Conservation (phyloP, 2,888 invertebrate species). For the Nomada goodeniana region DNA sequence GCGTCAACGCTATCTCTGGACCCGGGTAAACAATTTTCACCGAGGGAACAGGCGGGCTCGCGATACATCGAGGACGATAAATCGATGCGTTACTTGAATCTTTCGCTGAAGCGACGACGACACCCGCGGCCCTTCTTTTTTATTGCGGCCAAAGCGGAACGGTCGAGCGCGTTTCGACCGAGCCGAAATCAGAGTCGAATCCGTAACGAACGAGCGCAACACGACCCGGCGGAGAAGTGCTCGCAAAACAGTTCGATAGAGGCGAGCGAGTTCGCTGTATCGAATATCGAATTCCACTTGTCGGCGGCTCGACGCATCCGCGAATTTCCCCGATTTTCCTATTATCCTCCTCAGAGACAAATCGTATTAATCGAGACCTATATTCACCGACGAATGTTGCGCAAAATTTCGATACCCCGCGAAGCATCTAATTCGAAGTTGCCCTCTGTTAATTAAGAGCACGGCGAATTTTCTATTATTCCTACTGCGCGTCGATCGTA, state of each 20-base stretch:
- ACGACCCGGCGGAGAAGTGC: slow-evolving; percentile 52
- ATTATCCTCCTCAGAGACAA: slow-evolving; percentile 18
- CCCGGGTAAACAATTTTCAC: slow-evolving; percentile 85
- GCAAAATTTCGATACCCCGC: background rate
- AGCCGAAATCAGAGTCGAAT: slow-evolving; percentile 31
- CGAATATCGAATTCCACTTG: slow-evolving; percentile 64
- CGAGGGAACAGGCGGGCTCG: background rate
- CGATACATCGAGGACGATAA: background rate
- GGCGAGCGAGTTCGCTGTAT: slow-evolving; percentile 26
- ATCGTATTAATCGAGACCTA: slow-evolving; percentile 21
- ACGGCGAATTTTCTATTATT: too few species aligned
- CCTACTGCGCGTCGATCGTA: background rate
- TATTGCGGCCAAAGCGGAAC: slow-evolving; percentile 37
- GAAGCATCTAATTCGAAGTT: background rate
- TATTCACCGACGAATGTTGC: background rate
- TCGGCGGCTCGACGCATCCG: slow-evolving; percentile 44
- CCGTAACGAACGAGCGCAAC: slow-evolving; percentile 56
- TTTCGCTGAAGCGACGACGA: background rate
- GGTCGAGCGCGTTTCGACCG: slow-evolving; percentile 24
- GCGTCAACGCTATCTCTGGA: slow-evolving; percentile 89
- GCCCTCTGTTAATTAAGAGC: background rate
- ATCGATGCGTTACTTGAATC: too few species aligned
- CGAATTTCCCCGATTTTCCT: slow-evolving; percentile 60
- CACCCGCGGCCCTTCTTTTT: slow-evolving; percentile 20
- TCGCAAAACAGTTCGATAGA: slow-evolving; percentile 68